phyloP scores from a whole-genome alignment of 2,888 invertebrate species.

The Dicycla oo region DNA sequence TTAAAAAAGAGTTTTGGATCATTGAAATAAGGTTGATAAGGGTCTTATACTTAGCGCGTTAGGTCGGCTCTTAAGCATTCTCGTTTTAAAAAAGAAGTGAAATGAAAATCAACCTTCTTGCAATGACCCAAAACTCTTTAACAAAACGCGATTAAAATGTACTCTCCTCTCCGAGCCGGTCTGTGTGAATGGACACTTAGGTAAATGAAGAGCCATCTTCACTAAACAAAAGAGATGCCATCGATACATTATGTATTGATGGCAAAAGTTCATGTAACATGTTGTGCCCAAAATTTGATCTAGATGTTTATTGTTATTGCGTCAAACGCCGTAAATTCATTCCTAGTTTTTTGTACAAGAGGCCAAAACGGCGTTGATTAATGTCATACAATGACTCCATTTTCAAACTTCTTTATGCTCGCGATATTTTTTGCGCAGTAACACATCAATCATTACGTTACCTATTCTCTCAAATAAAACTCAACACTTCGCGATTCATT shows the following conservation, averaged over 20 bases:
- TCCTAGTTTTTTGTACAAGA: background rate
- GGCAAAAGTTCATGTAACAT: background rate
- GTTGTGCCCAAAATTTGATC: too few relatives aligned
- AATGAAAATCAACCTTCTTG: too few relatives aligned
- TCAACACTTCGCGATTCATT: constrained; percentile 17
- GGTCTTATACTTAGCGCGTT: too few relatives aligned
- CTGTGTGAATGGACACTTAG: too few relatives aligned
- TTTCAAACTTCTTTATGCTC: background rate
- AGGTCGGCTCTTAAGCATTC: too few relatives aligned
- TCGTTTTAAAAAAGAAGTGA: too few relatives aligned
- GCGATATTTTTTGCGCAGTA: background rate
- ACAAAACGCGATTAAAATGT: too few relatives aligned
- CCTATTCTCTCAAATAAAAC: constrained; percentile 11
- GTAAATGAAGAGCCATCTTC: background rate
- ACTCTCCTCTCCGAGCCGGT: too few relatives aligned
- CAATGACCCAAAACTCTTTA: too few relatives aligned
- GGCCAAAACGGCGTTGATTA: background rate
- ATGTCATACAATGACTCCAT: background rate
- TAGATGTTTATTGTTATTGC: background rate
- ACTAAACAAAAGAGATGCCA: background rate
- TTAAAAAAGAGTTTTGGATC: too few relatives aligned
- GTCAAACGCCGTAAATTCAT: background rate
- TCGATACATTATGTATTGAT: too few relatives aligned
- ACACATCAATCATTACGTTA: constrained; percentile 4
- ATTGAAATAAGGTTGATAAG: too few relatives aligned